These are phyloP conservation scores for Phalacrocorax aristotelis DNA, from an alignment of 2,113 vertebrate species.

Conservation along the genomic window DNA sequence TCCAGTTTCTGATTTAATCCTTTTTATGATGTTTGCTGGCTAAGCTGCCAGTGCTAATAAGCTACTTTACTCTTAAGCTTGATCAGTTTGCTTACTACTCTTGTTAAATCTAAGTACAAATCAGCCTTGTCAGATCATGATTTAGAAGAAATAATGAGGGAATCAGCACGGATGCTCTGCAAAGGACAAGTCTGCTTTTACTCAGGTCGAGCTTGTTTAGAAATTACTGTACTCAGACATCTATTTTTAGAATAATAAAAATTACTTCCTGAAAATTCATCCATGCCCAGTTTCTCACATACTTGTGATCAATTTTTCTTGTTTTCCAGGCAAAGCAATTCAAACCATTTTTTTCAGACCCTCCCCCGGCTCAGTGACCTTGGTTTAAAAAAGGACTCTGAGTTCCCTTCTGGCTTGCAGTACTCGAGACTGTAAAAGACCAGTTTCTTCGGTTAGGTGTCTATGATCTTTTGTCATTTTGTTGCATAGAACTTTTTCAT, in stretches of 20 bases:
- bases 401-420: not conserved
- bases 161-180: not conserved
- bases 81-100: not conserved
- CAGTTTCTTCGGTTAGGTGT: not conserved
- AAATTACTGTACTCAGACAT: not conserved
- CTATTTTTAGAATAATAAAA: not conserved
- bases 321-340: not conserved
- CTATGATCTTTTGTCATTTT: not conserved
- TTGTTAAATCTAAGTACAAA: not conserved
- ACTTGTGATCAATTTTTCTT: not conserved
- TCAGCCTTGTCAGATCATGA: not conserved
- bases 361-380: not conserved
- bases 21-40: conserved; percentile 1
- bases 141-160: not conserved
- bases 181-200: not conserved
- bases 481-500: not conserved
- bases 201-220: not conserved
- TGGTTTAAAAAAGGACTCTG: not conserved
- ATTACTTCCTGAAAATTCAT: not conserved
- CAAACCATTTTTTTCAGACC: not conserved
- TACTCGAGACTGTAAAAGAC: not conserved
- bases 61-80: conserved; percentile 8
- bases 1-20: not conserved
- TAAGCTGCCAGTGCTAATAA: not conserved
- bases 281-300: not conserved